Evolutionary conservation across 2,888 invertebrate species (phyloP), one percentile per base, ranked within the genome.

Genomic region (Leptodirus hochenwartii): DNA sequence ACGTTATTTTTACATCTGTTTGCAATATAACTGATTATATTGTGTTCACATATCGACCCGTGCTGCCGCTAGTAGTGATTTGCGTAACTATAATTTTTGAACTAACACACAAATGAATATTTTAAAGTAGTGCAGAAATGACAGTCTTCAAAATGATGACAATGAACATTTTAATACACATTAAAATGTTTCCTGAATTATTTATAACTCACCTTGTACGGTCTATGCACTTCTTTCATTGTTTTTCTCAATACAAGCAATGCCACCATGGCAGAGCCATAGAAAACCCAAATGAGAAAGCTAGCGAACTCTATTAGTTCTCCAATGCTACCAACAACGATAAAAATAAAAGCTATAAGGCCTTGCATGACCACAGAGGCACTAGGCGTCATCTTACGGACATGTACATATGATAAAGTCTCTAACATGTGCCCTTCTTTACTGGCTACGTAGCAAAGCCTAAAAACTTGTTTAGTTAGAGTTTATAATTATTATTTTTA

Each of bases 241-340:
- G 77, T 81, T 42, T 53, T 69, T 26, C 85, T 54, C 44, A 87
- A 56, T 1, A 81, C 65, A 17, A 87, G 51, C 11, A 87, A 56
- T 0, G 82, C 72, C 1, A 78, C 62, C 75, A 85, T 80, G 1
- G 82, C 80, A 1, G 72, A 53, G 0, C 82, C 85, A 50, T 85
- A 87, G 56, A 82, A 82, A 35, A 82, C 67, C 85, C 85, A 87
- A 13, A 81, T 74, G 37, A 84, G 67, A 60, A 85, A 85, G 50
- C 81, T 82, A 24, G 81, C 80, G 49, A 85, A 81, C 43, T 82
- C 78, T 39, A 87, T 85, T 9, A 87, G 59, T 2, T 69, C 66
- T 27, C 64, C 61, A 33, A 85, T 80, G 51, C 80, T 68, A 31
- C 81, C 81, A 15, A 71, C 62, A 25, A 74, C 44, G 28, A 84